Evolutionary conservation across 2,797 vertebrate species (phyloP).

Genomic region (Leptodactylus fallax): DNA sequence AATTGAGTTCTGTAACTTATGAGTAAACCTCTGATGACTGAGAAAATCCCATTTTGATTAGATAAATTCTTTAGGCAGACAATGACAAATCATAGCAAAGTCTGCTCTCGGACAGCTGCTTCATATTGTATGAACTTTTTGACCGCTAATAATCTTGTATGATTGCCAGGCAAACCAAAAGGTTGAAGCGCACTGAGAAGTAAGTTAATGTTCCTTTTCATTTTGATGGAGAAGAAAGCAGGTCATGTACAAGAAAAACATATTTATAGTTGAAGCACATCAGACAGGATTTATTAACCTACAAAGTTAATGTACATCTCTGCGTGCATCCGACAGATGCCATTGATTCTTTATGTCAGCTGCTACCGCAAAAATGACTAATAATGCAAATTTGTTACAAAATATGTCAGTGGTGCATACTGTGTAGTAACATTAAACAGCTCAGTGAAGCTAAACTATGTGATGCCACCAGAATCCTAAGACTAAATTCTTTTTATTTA

Average conservation of each 20-base stretch:
- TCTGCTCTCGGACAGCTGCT: constrained; percentile 39
- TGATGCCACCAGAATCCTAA: background rate
- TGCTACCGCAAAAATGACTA: constrained; percentile 52
- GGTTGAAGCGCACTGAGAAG: constrained; percentile 52
- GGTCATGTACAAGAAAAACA: constrained; percentile 52
- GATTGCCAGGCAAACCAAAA: constrained; percentile 59
- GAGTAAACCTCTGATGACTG: constrained; percentile 38
- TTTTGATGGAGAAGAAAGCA: constrained; percentile 58
- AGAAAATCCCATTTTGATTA: constrained; percentile 59
- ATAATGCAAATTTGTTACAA: constrained; percentile 42
- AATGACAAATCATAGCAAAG: constrained; percentile 53
- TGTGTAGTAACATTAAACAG: constrained; percentile 44
- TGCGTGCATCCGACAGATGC: constrained; percentile 45
- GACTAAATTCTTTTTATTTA: background rate
- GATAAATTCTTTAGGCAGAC: constrained; percentile 59
- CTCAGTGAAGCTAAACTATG: constrained; percentile 4
- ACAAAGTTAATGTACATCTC: constrained; percentile 55
- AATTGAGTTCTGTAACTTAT: constrained; percentile 38
- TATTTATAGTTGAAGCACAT: constrained; percentile 48
- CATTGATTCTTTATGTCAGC: constrained; percentile 57
- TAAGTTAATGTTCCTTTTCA: constrained; percentile 63
- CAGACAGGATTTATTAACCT: constrained; percentile 62
- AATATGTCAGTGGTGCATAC: constrained; percentile 25
- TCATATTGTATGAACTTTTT: constrained; percentile 55
- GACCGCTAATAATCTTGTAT: constrained; percentile 62